A percentile compares a stretch with the other conserved stretches of the same genome.
phyloP scores from a whole-genome alignment of 2,888 invertebrate species.

The Lasioglossum oenotherae region DNA sequence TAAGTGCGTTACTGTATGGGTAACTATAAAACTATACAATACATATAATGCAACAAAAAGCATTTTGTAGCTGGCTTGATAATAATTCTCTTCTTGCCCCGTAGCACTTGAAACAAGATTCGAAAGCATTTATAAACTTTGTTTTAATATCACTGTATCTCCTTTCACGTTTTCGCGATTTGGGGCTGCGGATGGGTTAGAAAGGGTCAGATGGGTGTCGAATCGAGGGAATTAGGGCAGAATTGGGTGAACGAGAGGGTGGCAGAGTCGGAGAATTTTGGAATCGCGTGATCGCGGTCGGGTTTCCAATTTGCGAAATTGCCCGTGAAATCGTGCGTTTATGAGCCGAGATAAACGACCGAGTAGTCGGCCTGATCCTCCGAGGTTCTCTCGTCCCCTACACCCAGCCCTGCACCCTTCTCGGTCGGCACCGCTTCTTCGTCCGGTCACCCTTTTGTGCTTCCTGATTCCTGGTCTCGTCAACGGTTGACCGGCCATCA shows the following conservation, averaged over 20 bases:
- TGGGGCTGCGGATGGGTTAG: background rate
- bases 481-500: conserved; percentile 20
- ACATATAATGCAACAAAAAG: too few relatives aligned
- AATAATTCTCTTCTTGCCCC: too few relatives aligned
- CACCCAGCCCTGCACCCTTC: background rate
- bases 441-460: conserved; percentile 13
- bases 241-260: background rate
- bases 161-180: too few relatives aligned
- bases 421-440: conserved; percentile 20
- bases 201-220: background rate
- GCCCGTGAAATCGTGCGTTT: conserved; percentile 78
- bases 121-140: too few relatives aligned
- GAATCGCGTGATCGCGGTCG: conserved; percentile 60
- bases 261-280: conserved; percentile 51
- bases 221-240: background rate
- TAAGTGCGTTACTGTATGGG: too few relatives aligned
- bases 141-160: too few relatives aligned
- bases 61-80: too few relatives aligned
- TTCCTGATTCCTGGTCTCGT: background rate
- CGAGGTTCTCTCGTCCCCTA: background rate
- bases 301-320: conserved; percentile 78
- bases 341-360: conserved; percentile 75
- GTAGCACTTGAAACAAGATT: too few relatives aligned
- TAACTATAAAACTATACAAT: too few relatives aligned
- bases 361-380: conserved; percentile 26